These are phyloP conservation scores for Tipula helvola DNA, from an alignment of 2,888 invertebrate species.

Conservation along the genomic window DNA sequence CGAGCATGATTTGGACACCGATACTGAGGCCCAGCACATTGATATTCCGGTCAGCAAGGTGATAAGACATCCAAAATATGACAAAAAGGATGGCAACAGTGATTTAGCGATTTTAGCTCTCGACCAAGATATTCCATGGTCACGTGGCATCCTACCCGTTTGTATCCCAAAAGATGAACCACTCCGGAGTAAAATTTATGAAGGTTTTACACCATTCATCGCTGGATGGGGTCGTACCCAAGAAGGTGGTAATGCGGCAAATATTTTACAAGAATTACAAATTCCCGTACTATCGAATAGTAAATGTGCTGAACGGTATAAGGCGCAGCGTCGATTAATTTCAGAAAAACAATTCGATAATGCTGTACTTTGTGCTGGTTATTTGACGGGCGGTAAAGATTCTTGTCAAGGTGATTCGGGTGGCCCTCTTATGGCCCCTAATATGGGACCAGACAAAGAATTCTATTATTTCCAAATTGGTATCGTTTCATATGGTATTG, in stretches of 20 bases:
- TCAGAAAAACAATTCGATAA: conserved; percentile 28
- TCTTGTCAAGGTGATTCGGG: conserved; percentile 35
- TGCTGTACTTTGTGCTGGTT: conserved; percentile 31
- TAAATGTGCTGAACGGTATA: conserved; percentile 40
- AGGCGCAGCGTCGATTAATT: conserved; percentile 22
- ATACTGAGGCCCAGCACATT: conserved; percentile 42
- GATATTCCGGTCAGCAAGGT: conserved; percentile 45
- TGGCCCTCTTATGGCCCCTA: conserved; percentile 29
- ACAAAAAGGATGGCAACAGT: conserved; percentile 41
- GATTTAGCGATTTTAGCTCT: conserved; percentile 70
- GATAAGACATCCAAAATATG: conserved; percentile 24
- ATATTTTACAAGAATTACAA: conserved; percentile 51
- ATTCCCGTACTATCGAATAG: conserved; percentile 53
- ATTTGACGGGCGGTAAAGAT: conserved; percentile 29
- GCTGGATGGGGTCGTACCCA: conserved; percentile 46
- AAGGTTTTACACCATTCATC: conserved; percentile 48
- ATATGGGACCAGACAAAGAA: conserved; percentile 21
- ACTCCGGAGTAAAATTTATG: conserved; percentile 42
- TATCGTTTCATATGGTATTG: conserved; percentile 52
- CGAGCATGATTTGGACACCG: conserved; percentile 56
- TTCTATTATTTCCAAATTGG: conserved; percentile 42
- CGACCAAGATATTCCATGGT: conserved; percentile 41
- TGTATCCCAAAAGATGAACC: conserved; percentile 54
- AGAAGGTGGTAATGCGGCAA: conserved; percentile 49
- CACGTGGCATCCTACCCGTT: conserved; percentile 55